Evolutionary conservation across 2,113 vertebrate species (phyloP).

Genomic region (rat (Rattus norvegicus)): GRCr8 NC_086020.1:196912501-196913000

Average conservation of each 20-base stretch:
- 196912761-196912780: background rate
- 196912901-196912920: background rate
- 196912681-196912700: background rate
- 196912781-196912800: background rate
- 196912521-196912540: too few relatives aligned
- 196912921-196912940: too few relatives aligned
- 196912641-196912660: background rate
- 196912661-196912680: too few relatives aligned
- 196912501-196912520: too few relatives aligned
- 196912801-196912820: background rate
- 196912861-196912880: background rate
- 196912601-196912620: too few relatives aligned
- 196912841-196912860: background rate
- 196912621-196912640: background rate
- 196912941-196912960: too few relatives aligned
- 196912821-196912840: background rate
- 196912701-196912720: background rate
- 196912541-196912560: too few relatives aligned
- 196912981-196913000: too few relatives aligned
- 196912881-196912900: background rate
- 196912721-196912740: background rate
- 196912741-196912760: background rate
- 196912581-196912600: too few relatives aligned
- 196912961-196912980: too few relatives aligned
- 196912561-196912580: too few relatives aligned